Percentiles rank a stretch among this genome's conserved stretches.
phyloP scores from a whole-genome alignment of 2,113 vertebrate species.

The Vulpes vulpes region DNA sequence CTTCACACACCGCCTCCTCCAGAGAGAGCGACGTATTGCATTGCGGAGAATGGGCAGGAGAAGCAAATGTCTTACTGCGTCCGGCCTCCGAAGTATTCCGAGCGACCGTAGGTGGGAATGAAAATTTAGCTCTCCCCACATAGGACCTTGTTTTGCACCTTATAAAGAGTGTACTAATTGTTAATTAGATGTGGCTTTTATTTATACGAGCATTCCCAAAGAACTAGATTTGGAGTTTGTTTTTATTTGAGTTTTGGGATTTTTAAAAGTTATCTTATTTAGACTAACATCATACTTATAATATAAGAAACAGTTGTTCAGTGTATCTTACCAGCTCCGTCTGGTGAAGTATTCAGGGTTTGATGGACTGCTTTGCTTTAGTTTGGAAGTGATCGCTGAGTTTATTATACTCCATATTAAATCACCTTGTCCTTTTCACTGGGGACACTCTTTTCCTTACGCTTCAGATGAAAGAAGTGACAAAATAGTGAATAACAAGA shows the following conservation, averaged over 20 bases:
- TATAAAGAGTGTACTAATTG: constrained; percentile 71
- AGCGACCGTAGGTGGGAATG: constrained; percentile 67
- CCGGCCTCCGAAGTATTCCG: constrained; percentile 74
- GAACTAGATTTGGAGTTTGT: constrained; percentile 74
- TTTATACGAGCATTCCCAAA: constrained; percentile 80
- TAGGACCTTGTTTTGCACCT: constrained; percentile 57
- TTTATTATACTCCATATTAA: constrained; percentile 58
- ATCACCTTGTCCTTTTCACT: constrained; percentile 68
- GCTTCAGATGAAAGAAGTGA: constrained; percentile 72
- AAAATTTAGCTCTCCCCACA: constrained; percentile 63
- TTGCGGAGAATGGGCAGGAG: constrained; percentile 75
- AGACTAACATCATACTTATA: constrained; percentile 61
- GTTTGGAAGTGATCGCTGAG: constrained; percentile 67
- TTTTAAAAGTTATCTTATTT: constrained; percentile 60
- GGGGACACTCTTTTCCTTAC: constrained; percentile 62
- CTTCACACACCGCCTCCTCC: constrained; percentile 70
- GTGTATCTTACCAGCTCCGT: constrained; percentile 56
- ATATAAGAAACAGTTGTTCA: constrained; percentile 69
- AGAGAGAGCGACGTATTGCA: constrained; percentile 70
- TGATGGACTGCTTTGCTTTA: constrained; percentile 75
- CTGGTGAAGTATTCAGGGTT: constrained; percentile 70
- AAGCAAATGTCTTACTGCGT: constrained; percentile 74
- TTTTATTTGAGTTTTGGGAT: constrained; percentile 67
- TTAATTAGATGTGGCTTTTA: constrained; percentile 78
- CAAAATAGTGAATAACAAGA: constrained; percentile 67